phyloP scores from a whole-genome alignment of 2,888 invertebrate genomes.

The Nemotelus nigrinus region DNA sequence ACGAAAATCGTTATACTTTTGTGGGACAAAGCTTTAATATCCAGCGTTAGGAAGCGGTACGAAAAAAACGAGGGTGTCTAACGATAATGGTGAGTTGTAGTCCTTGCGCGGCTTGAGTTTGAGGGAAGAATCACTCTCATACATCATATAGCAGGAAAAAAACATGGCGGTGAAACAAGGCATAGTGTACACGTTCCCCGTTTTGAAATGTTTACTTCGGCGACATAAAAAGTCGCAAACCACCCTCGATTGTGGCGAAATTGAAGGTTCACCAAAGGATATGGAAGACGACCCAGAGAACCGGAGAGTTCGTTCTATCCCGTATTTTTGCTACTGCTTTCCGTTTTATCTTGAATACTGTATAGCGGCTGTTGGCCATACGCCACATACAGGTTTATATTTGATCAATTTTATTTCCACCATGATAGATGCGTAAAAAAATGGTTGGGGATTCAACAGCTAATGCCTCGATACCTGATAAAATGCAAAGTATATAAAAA shows the following conservation, averaged over 20 bases:
- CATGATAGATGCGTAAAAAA: conserved; percentile 1
- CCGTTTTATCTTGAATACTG: neutral
- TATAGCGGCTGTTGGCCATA: neutral
- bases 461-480: conserved; percentile 20
- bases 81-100: conserved; percentile 38
- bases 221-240: neutral
- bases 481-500: conserved; percentile 17
- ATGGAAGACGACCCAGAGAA: conserved; percentile 6
- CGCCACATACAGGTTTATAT: conserved; percentile 14
- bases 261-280: neutral
- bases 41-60: neutral
- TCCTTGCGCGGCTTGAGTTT: conserved; percentile 31
- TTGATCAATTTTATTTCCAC: conserved; percentile 36
- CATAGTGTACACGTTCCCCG: conserved; percentile 12
- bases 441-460: conserved; percentile 10
- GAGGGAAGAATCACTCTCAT: conserved; percentile 30
- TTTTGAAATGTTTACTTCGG: conserved; percentile 18
- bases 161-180: conserved; percentile 34
- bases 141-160: conserved; percentile 23
- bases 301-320: conserved; percentile 20
- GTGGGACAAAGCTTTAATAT: conserved; percentile 42
- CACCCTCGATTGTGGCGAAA: conserved; percentile 5
- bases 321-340: conserved; percentile 7
- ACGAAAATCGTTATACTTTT: conserved; percentile 34
- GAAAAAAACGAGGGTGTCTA: conserved; percentile 5